A percentile compares a stretch with the other conserved stretches of the same genome.
Conservation (phyloP, 2,797 vertebrate species). For the Tadarida brasiliensis region DNA sequence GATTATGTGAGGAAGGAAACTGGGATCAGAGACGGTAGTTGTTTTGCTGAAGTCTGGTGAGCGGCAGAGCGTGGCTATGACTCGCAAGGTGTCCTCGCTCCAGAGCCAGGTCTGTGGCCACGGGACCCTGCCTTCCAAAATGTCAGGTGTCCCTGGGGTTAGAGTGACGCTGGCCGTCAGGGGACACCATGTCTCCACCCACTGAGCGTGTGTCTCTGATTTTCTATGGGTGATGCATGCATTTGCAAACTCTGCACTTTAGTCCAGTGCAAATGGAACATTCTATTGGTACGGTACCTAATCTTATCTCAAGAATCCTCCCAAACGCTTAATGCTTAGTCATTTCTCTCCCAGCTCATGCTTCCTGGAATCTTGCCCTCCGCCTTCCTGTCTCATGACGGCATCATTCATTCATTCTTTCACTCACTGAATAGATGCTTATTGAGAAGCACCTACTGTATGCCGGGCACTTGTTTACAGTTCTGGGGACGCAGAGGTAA, state of each 20-base stretch:
- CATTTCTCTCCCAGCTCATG: neutral
- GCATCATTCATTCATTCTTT: neutral
- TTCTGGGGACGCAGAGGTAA: neutral
- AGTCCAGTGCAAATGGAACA: neutral
- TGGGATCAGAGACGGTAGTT: neutral
- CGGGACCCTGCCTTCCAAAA: neutral
- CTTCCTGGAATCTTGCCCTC: neutral
- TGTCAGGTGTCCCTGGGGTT: neutral
- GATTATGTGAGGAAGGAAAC: constrained; percentile 35
- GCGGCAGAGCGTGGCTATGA: neutral
- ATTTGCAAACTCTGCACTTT: neutral
- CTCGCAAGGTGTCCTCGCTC: neutral
- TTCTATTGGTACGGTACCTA: neutral
- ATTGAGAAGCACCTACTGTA: neutral
- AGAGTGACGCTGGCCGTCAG: neutral
- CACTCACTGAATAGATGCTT: neutral
- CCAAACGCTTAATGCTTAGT: too few species aligned
- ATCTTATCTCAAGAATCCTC: too few species aligned
- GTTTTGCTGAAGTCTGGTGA: neutral
- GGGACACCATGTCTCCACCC: neutral
- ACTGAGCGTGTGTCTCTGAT: neutral
- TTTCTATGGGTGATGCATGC: neutral
- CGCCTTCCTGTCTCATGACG: neutral
- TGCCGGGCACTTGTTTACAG: neutral
- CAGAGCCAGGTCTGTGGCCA: neutral